phyloP scores from a whole-genome alignment of 2,888 invertebrate genomes.

The Drosophila prolongata region DNA sequence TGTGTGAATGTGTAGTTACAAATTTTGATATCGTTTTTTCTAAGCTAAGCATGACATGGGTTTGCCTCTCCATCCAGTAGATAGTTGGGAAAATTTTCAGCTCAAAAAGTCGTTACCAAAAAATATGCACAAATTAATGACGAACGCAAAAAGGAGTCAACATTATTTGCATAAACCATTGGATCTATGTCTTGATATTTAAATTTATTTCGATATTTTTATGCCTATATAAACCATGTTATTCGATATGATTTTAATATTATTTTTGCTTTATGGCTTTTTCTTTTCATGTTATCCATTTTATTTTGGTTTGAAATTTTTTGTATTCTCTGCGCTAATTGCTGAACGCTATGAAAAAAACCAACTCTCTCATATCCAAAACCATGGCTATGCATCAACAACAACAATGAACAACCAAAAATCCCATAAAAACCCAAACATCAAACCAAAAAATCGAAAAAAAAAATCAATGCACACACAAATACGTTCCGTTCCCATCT shows the following conservation, averaged over 20 bases:
- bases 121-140: slow-evolving; percentile 81
- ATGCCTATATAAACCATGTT: slow-evolving; percentile 47
- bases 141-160: slow-evolving; percentile 54
- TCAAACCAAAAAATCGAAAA: slow-evolving; percentile 15
- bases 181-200: slow-evolving; percentile 69
- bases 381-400: slow-evolving; percentile 44
- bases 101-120: slow-evolving; percentile 78
- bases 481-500: slow-evolving; percentile 80
- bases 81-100: slow-evolving; percentile 56
- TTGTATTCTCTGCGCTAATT: slow-evolving; percentile 60
- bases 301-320: slow-evolving; percentile 64
- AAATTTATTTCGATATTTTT: slow-evolving; percentile 47
- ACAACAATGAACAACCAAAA: slow-evolving; percentile 39
- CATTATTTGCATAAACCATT: slow-evolving; percentile 84
- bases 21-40: slow-evolving; percentile 16
- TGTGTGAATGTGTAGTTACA: slow-evolving; percentile 15
- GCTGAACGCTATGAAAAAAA: slow-evolving; percentile 69
- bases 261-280: slow-evolving; percentile 64
- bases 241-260: slow-evolving; percentile 30
- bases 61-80: slow-evolving; percentile 39
- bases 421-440: slow-evolving; percentile 46
- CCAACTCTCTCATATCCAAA: slow-evolving; percentile 27
- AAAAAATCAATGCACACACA: slow-evolving; percentile 58
- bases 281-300: slow-evolving; percentile 76
- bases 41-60: slow-evolving; percentile 23